Evolutionary conservation across 2,113 vertebrate genomes (phyloP), one percentile per base, ranked within the genome.

Genomic region (Butorides virescens): DNA sequence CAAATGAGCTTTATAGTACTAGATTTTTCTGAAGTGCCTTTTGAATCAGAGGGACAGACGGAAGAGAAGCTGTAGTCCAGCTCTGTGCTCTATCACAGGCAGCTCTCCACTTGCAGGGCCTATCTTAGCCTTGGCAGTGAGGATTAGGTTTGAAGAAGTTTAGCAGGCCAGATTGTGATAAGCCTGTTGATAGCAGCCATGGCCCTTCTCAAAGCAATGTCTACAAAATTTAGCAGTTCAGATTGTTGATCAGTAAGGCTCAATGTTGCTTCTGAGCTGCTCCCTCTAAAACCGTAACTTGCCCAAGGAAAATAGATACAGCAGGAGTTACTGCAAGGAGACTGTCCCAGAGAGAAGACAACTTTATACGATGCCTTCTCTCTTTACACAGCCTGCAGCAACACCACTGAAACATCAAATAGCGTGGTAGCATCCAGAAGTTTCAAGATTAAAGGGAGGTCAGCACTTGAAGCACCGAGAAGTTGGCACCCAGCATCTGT

Each of bases 261-360:
- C 12, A 52, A 13, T 0, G 17, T 16, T 65, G 50, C 32, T 65
- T 70, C 59, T 47, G 29, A 89, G 50, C 19, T 77, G 50, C 30
- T 86, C 39, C 19, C 39, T 53, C 18, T 5, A 0, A 10, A n/a
- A 32, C 9, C 9, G 1, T 1, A 58, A 46, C n/a, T 26, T 29
- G 49, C 29, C 53, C 14, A 26, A 26, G 58, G 46, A 70, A 86
- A 70, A 36, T 13, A 46, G 11, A 10, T 30, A 47, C 29, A 58
- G 36, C 23, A 61, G 49, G 68, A 79, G 23, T 2, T 44, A 67
- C 44, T 59, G 5, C 19, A 78, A 30, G n/a, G 25, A 88, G 42
- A 63, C 3, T 10, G 27, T 52, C 23, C 23, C 39, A 4, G 7
- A 55, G 32, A 66, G 47, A 46, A 59, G 39, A 13, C 5, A 18